Evolutionary conservation across 2,888 invertebrate genomes (phyloP).

Genomic region (Idaea straminata): DNA sequence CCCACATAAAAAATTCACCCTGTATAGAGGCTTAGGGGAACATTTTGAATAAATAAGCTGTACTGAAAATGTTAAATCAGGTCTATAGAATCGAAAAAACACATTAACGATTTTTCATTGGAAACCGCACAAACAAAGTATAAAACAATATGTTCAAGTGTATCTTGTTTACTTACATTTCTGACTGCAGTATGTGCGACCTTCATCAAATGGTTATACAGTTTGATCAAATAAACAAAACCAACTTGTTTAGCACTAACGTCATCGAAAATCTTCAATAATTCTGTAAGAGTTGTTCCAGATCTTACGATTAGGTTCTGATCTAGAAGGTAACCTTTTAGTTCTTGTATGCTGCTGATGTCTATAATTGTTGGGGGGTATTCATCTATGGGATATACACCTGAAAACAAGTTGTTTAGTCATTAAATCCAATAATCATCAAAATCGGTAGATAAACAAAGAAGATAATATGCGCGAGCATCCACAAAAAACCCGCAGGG

Average conservation of each 20-base stretch:
- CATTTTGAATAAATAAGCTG: too few relatives aligned
- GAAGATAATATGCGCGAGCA: too few relatives aligned
- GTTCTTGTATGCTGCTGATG: conserved; percentile 77
- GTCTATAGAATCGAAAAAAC: background rate
- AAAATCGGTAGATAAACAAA: too few relatives aligned
- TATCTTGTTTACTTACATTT: conserved; percentile 78
- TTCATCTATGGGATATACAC: conserved; percentile 55
- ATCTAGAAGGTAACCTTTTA: conserved; percentile 63
- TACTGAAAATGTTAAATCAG: too few relatives aligned
- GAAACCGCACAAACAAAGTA: background rate
- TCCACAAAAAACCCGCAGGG: too few relatives aligned
- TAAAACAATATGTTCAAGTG: background rate
- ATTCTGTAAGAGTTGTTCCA: conserved; percentile 74
- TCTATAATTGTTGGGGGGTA: conserved; percentile 80
- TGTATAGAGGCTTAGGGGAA: too few relatives aligned
- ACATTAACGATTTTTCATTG: background rate
- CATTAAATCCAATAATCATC: too few relatives aligned
- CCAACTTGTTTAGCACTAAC: conserved; percentile 39
- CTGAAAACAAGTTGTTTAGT: conserved; percentile 37
- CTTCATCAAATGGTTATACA: conserved; percentile 82
- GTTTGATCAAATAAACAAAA: conserved; percentile 78
- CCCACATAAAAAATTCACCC: too few relatives aligned
- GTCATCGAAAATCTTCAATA: conserved; percentile 65
- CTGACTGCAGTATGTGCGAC: conserved; percentile 86
- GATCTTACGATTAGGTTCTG: conserved; percentile 76